A percentile compares a stretch with the other conserved stretches of the same genome.
phyloP scores from a whole-genome alignment of 2,888 invertebrate genomes.

The Caenorhabditis parvicauda region DNA sequence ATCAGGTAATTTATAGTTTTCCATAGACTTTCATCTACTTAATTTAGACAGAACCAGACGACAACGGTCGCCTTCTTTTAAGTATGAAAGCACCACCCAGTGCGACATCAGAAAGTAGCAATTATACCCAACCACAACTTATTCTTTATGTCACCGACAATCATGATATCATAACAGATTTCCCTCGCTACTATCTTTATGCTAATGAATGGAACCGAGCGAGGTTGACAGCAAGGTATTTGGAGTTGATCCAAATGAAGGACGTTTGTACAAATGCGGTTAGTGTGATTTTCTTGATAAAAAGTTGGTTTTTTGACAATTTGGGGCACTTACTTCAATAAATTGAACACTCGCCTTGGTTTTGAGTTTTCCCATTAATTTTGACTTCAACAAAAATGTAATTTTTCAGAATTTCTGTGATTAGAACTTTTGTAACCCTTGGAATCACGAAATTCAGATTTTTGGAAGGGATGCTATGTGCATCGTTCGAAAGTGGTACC shows the following conservation, averaged over 20 bases:
- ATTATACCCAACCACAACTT: slow-evolving; percentile 52
- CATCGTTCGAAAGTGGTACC: slow-evolving; percentile 54
- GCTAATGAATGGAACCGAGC: slow-evolving; percentile 56
- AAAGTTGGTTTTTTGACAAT: no score
- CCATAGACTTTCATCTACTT: not conserved
- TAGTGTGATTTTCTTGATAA: slow-evolving; percentile 5
- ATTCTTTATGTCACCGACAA: slow-evolving; percentile 59
- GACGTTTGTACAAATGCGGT: slow-evolving; percentile 38
- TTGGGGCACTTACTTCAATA: not conserved
- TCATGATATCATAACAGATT: slow-evolving; percentile 53
- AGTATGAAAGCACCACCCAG: slow-evolving; percentile 48
- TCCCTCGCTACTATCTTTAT: slow-evolving; percentile 57
- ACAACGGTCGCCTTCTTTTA: slow-evolving; percentile 53
- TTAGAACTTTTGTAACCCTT: not conserved
- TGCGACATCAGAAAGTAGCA: slow-evolving; percentile 42
- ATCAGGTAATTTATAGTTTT: slow-evolving; percentile 32
- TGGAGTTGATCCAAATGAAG: slow-evolving; percentile 40
- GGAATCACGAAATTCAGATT: no score
- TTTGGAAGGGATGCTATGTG: slow-evolving; percentile 51
- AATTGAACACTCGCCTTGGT: not conserved
- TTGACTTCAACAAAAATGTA: no score
- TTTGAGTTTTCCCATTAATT: no score
- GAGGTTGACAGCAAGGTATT: slow-evolving; percentile 38
- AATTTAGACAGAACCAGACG: slow-evolving; percentile 57
- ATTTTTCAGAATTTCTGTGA: no score